Conservation (phyloP, 2,113 vertebrate genomes). For the Turdus rufiventris region DNA sequence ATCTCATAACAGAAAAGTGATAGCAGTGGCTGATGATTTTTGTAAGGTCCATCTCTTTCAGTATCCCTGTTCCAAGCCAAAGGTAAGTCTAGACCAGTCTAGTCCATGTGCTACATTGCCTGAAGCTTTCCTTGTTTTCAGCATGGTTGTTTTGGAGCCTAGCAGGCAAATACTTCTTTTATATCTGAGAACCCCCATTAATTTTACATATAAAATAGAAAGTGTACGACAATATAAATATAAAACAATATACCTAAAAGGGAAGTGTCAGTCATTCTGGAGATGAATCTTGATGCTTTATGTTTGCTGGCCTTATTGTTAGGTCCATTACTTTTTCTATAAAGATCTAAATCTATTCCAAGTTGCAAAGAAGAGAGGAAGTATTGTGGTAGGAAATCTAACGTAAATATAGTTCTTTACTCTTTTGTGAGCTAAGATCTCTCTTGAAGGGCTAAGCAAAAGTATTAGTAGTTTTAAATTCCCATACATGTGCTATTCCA, state of each 20-base stretch:
- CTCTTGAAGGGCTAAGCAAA: neutral
- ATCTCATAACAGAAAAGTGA: slow-evolving; percentile 90
- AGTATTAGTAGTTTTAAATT: neutral
- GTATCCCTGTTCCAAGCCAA: slow-evolving; percentile 92
- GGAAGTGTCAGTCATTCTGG: neutral
- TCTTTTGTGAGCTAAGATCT: neutral
- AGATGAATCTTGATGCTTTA: neutral
- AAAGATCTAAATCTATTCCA: neutral
- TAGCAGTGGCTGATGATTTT: slow-evolving; percentile 96
- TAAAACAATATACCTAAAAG: neutral
- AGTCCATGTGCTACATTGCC: neutral
- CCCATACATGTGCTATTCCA: fast-evolving
- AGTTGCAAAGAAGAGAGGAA: neutral
- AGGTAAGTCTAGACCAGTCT: slow-evolving; percentile 74
- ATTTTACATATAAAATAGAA: neutral
- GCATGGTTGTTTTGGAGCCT: neutral
- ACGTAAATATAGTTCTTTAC: neutral
- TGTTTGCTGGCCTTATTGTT: neutral
- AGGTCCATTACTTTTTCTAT: neutral
- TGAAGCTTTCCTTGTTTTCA: neutral
- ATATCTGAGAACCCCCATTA: neutral
- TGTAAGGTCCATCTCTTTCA: slow-evolving; percentile 97
- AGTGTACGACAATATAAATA: neutral
- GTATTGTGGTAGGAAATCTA: neutral
- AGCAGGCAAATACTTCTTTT: neutral